A percentile compares a stretch with the other conserved stretches of the same genome.
Evolutionary conservation across 2,888 invertebrate genomes (phyloP).

Genomic region (Blera fallax): DNA sequence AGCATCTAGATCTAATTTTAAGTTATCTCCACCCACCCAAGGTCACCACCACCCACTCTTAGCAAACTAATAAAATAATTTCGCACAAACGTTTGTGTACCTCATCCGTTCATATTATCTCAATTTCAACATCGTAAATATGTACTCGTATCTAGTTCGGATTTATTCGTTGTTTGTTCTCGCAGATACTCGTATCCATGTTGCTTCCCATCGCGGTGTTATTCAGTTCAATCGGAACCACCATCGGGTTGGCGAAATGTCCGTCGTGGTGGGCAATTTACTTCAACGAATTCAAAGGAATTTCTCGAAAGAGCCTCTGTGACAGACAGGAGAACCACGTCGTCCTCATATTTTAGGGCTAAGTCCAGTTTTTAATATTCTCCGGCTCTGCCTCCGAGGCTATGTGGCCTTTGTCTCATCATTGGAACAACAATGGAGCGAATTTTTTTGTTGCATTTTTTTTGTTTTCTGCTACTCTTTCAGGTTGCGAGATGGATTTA

Average conservation of each 20-base stretch:
- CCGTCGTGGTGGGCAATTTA: background rate
- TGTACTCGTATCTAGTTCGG: background rate
- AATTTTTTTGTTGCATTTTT: background rate
- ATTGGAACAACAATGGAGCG: background rate
- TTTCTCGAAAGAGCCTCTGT: background rate
- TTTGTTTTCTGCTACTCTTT: background rate
- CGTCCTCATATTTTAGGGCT: background rate
- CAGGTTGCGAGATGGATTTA: slow-evolving; percentile 30
- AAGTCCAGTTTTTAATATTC: background rate
- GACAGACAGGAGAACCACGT: background rate
- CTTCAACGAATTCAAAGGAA: background rate
- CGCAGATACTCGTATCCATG: no score
- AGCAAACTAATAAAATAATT: background rate
- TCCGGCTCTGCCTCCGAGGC: background rate
- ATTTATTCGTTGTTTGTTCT: background rate
- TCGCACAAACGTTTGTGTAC: background rate
- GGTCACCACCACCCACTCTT: background rate
- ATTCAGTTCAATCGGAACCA: background rate
- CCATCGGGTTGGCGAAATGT: background rate
- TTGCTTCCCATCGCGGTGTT: no score
- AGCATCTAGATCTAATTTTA: no score
- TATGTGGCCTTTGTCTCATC: background rate
- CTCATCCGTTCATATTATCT: background rate
- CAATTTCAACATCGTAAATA: background rate
- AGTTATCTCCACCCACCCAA: background rate